Base-by-base conservation (phyloP, 2,888 invertebrate species). In the Drosophila siamana region DNA sequence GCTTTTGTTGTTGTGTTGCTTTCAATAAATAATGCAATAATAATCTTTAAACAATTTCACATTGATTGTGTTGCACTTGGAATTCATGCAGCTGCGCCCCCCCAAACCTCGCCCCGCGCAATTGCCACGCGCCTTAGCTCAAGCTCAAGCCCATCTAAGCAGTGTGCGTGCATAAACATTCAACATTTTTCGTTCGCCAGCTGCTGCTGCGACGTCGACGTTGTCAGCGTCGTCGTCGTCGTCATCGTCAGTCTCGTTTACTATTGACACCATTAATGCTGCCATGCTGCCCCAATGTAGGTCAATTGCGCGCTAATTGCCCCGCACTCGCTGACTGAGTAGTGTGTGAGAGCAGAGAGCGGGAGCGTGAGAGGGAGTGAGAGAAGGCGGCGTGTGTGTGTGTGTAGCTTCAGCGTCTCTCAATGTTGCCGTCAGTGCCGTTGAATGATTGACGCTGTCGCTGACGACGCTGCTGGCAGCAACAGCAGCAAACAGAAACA, bases 251-350 rank as follows among this genome's bases (percentile, higher is more conserved):
- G 88, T 85, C 85, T 84, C 88, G 89, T 89, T 87, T 87, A 88
- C 89, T 87, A 87, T 89, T 87, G 86, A 87, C 86, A 89, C 89
- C 86, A 87, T 87, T 87, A 86, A 86, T 85, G 88, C 78, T 74
- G 77, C 77, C 77, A 72, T 50, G 78, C 77, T 82, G 86, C 78
- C 80, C 68, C 86, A 87, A 86, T 86, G 89, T 86, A 89, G 86
- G 86, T 86, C 86, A 86, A 86, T 89, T 86, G 89, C 89, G 86
- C 89, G 89, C 86, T 86, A 86, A 86, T 86, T 86, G 86, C 86
- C 86, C 87, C 81, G 87, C 87, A 86, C 85, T 84, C 77, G 78
- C 81, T 74, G 63, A 55, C 61, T 33, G 24, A 24, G 30, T 38
- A 46, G 38, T 24, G 38, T 24, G 30, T 40, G 51, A 3, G 28